Evolutionary conservation across 2,797 vertebrate genomes (phyloP).

Genomic region (Vipera latastei): DNA sequence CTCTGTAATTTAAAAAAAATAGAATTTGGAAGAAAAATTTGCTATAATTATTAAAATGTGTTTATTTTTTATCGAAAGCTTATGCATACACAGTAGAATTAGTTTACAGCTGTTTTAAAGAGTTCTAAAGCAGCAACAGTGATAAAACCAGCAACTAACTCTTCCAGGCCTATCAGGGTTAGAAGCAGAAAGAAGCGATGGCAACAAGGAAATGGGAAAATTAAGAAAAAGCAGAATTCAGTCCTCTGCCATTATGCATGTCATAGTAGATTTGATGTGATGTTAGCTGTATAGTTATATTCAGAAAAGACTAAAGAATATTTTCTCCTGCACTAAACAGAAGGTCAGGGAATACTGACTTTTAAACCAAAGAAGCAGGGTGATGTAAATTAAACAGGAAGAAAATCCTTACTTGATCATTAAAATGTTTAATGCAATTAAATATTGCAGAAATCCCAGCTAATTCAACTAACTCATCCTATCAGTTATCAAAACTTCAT

Average conservation of each 20-base stretch:
- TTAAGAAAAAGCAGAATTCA: background rate
- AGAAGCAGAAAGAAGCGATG: background rate
- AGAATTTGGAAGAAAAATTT: background rate
- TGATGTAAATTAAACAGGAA: background rate
- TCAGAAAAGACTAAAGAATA: background rate
- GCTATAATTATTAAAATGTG: background rate
- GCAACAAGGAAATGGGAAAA: background rate
- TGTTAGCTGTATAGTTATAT: background rate
- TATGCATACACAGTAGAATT: background rate
- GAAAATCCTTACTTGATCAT: background rate
- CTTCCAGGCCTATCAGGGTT: background rate
- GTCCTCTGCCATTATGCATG: background rate
- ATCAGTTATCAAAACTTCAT: background rate
- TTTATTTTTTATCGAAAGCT: background rate
- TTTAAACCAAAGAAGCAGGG: background rate
- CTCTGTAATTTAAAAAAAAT: background rate
- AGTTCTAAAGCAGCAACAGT: background rate
- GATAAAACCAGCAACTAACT: background rate
- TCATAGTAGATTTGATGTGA: background rate
- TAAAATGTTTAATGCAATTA: background rate
- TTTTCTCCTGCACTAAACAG: background rate
- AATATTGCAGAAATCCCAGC: background rate
- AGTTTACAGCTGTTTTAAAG: background rate
- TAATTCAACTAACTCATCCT: background rate
- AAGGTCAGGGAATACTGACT: background rate